Evolutionary conservation across 2,113 vertebrate species (phyloP).

Genomic region (Girardinichthys multiradiatus): DNA sequence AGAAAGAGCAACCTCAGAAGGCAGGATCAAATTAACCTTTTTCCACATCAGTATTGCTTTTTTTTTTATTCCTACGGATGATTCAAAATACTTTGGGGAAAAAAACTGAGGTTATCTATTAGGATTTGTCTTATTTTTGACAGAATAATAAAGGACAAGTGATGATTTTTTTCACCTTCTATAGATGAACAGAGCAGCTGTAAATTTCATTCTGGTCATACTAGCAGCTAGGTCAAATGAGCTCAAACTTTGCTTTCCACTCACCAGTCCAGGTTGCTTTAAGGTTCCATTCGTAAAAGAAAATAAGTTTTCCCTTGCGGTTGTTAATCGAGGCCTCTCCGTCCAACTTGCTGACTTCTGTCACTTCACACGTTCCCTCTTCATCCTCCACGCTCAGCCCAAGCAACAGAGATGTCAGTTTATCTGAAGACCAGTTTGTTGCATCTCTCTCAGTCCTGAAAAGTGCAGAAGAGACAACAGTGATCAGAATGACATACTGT

Average conservation of each 20-base stretch:
- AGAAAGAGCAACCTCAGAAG: too few relatives aligned
- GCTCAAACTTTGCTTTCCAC: not conserved
- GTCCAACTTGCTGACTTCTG: constrained; percentile 91
- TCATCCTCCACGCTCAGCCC: constrained; percentile 85
- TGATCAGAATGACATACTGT: not conserved
- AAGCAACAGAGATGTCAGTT: constrained; percentile 88
- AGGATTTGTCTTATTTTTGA: too few relatives aligned
- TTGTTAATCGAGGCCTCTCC: constrained; percentile 98
- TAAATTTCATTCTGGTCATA: not conserved
- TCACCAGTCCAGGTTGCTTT: constrained; percentile 87
- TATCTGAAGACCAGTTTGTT: constrained; percentile 94
- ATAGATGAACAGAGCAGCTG: not conserved
- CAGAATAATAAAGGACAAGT: too few relatives aligned
- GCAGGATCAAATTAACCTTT: too few relatives aligned
- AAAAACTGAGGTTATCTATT: too few relatives aligned
- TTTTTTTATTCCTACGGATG: too few relatives aligned
- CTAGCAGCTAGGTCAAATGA: not conserved
- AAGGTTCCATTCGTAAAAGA: constrained; percentile 96
- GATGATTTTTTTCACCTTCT: not conserved
- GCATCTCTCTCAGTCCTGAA: constrained; percentile 96
- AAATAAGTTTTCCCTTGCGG: constrained; percentile 97
- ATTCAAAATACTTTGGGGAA: too few relatives aligned
- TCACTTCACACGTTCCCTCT: constrained; percentile 91
- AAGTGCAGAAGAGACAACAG: not conserved
- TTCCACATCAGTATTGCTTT: too few relatives aligned